phyloP scores from a whole-genome alignment of 2,113 vertebrate species.

The Opisthocomus hoazin region DNA sequence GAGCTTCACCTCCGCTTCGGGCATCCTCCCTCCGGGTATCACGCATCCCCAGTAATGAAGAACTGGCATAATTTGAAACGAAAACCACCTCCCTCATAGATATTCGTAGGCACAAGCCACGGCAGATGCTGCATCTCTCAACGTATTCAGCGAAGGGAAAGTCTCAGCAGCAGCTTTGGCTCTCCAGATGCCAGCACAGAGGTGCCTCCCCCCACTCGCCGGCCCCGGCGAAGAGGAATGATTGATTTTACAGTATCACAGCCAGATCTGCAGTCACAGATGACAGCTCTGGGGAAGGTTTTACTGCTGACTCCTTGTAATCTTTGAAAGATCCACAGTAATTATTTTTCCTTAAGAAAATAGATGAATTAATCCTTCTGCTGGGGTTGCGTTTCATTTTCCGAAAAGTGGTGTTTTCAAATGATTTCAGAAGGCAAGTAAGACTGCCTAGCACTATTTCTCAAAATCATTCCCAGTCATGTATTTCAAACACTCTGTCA shows the following conservation, averaged over 20 bases:
- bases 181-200: background rate
- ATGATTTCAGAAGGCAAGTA: background rate
- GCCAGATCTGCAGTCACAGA: background rate
- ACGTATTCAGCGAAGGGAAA: background rate
- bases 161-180: background rate
- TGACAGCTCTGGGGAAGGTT: background rate
- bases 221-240: background rate
- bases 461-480: background rate
- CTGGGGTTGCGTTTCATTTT: background rate
- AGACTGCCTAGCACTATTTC: background rate
- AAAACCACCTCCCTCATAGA: background rate
- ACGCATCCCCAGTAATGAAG: background rate
- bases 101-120: background rate
- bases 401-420: background rate
- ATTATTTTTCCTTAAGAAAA: conserved; percentile 20
- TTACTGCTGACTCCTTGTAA: background rate
- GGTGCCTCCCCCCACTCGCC: background rate
- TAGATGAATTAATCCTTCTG: background rate
- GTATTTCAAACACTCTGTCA: background rate
- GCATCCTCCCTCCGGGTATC: background rate
- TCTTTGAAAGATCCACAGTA: background rate
- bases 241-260: conserved; percentile 3
- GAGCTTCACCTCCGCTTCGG: background rate
- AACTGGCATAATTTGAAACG: background rate
- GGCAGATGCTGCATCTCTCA: background rate